These are phyloP conservation scores for Benitochromis conjunctus DNA, from an alignment of 2,113 vertebrate species.

Conservation along the genomic window DNA sequence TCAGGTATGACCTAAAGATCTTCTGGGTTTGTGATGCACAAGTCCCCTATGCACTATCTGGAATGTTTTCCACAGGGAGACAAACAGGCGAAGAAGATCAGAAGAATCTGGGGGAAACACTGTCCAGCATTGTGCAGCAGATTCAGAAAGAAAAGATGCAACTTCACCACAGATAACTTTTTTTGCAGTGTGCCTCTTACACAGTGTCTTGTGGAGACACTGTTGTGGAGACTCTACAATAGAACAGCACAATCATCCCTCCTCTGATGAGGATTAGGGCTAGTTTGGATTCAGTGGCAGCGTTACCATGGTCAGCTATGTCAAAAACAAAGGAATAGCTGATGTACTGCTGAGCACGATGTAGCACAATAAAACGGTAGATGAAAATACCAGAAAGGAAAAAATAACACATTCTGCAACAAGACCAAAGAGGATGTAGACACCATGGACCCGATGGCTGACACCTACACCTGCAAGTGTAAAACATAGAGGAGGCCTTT, in stretches of 20 bases:
- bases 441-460: neutral
- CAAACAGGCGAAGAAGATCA: rapidly evolving
- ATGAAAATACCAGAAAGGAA: neutral
- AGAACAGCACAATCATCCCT: neutral
- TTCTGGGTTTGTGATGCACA: neutral
- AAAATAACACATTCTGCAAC: neutral
- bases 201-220: neutral
- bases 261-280: neutral
- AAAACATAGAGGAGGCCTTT: neutral
- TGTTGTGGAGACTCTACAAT: neutral
- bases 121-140: neutral
- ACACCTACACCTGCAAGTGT: neutral
- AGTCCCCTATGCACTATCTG: neutral
- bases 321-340: neutral
- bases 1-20: neutral
- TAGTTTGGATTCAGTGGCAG: neutral
- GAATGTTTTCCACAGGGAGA: neutral
- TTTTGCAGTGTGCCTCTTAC: neutral
- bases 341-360: neutral
- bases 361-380: neutral
- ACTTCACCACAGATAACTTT: rapidly evolving
- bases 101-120: rapidly evolving
- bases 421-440: neutral
- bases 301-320: neutral
- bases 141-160: neutral